These are phyloP conservation scores for Progne subis DNA, from an alignment of 2,113 vertebrate species.

Conservation along the genomic window DNA sequence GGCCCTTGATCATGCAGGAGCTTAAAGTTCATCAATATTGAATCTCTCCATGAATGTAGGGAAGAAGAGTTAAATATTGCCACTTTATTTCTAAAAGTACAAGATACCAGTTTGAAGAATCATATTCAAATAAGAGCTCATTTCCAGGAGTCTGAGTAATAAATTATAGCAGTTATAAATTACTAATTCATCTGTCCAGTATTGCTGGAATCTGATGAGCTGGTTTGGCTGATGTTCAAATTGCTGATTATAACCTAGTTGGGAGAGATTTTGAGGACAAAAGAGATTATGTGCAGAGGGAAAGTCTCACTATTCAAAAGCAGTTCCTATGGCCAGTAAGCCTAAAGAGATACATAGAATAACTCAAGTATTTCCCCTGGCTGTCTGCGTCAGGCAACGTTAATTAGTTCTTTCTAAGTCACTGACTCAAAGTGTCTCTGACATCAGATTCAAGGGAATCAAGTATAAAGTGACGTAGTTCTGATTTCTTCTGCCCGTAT, in stretches of 20 bases:
- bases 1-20: background rate
- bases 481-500: background rate
- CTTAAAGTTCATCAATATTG: background rate
- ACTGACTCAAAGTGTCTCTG: background rate
- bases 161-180: background rate
- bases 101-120: background rate
- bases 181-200: background rate
- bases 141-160: background rate
- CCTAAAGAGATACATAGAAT: background rate
- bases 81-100: background rate
- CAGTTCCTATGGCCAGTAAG: background rate
- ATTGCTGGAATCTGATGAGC: background rate
- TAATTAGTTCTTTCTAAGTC: background rate
- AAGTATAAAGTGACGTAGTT: background rate
- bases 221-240: background rate
- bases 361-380: background rate
- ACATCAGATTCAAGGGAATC: background rate
- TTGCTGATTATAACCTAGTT: background rate
- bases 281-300: background rate
- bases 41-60: background rate
- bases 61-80: background rate
- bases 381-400: background rate
- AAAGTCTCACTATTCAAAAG: background rate
- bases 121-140: background rate
- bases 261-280: background rate